These are phyloP conservation scores for Noctua janthina DNA, from an alignment of 2,888 invertebrate genomes.

Conservation along the genomic window DNA sequence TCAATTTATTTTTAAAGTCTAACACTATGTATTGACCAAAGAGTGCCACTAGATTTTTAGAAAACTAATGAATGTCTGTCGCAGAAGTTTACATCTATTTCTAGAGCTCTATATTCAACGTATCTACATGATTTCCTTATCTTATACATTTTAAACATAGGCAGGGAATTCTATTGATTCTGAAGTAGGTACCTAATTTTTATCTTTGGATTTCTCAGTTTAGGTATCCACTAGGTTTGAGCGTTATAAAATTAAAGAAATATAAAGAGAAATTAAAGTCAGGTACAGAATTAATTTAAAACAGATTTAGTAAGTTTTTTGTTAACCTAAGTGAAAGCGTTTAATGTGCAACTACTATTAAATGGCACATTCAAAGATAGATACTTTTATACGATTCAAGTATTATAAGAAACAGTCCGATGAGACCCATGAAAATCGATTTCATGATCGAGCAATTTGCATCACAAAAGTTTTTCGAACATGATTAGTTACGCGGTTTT, in stretches of 20 bases:
- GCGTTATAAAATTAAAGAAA: slow-evolving; percentile 65
- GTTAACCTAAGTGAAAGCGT: slow-evolving; percentile 61
- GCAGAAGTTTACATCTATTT: slow-evolving; percentile 24
- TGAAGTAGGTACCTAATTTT: slow-evolving; percentile 70
- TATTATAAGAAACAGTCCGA: slow-evolving; percentile 37
- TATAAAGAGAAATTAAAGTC: slow-evolving; percentile 67
- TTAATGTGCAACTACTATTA: slow-evolving; percentile 71
- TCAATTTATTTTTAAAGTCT: slow-evolving; percentile 46
- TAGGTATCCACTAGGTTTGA: slow-evolving; percentile 73
- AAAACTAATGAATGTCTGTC: slow-evolving; percentile 39
- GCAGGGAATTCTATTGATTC: slow-evolving; percentile 60
- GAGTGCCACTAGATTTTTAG: slow-evolving; percentile 35
- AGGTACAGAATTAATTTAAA: slow-evolving; percentile 75
- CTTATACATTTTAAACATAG: slow-evolving; percentile 45
- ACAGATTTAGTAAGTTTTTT: slow-evolving; percentile 62
- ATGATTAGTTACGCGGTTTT: slow-evolving; percentile 36
- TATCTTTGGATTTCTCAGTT: slow-evolving; percentile 80
- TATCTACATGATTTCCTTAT: slow-evolving; percentile 51
- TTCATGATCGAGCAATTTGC: slow-evolving; percentile 40
- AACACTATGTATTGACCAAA: slow-evolving; percentile 35
- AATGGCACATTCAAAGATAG: slow-evolving; percentile 68
- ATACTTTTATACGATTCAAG: slow-evolving; percentile 51
- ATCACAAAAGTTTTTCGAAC: slow-evolving; percentile 30
- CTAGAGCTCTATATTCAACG: slow-evolving; percentile 35
- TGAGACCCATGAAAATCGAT: slow-evolving; percentile 51